Base-by-base conservation (phyloP, 2,797 vertebrate genomes). In the Ptychadena robeensis region DNA sequence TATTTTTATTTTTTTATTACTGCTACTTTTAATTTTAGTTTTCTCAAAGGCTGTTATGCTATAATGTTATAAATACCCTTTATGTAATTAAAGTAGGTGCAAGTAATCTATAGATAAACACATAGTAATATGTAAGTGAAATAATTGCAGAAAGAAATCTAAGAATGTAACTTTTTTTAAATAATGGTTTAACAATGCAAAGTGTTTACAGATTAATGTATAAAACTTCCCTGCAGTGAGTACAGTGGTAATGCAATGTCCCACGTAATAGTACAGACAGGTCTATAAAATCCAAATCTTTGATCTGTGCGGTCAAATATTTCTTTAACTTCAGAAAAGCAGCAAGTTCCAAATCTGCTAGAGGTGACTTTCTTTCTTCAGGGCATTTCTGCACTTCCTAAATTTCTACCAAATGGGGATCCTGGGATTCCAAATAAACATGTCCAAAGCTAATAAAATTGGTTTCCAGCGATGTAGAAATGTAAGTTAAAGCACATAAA, bases 271-370 rank as follows among this genome's bases (percentile, higher is more conserved):
- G 86, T 85, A 85, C 86, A 87, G 87, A 89, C 85, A 81, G 89
- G 88, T 91, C 88, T 91, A 92, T 93, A 92, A 93, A 91, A 88
- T 88, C 34, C 85, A 69, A 78, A 69, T 88, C 91, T 93, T 92
- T 92, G 90, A 92, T 92, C 90, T 90, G 80, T 0, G 31, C 79
- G 87, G 88, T 87, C 89, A 85, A 82, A 82, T 74, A 77, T 67
- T 81, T 65, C 27, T 38, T 85, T 88, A 86, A 91, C 86, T 87
- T 38, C 84, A 0, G 0, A 85, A 87, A 83, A 75, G 86, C 87
- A 91, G 87, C 73, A 85, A 91, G 86, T 91, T 5, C 73, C 88
- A 89, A 91, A 91, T 87, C 85, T 91, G 85, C 89, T 86, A 89
- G 87, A 86, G 90, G 86, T 89, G 87, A 91, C 86, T 85, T 87